Base-by-base conservation (phyloP, 2,113 vertebrate species). In the Festucalex cinctus region DNA sequence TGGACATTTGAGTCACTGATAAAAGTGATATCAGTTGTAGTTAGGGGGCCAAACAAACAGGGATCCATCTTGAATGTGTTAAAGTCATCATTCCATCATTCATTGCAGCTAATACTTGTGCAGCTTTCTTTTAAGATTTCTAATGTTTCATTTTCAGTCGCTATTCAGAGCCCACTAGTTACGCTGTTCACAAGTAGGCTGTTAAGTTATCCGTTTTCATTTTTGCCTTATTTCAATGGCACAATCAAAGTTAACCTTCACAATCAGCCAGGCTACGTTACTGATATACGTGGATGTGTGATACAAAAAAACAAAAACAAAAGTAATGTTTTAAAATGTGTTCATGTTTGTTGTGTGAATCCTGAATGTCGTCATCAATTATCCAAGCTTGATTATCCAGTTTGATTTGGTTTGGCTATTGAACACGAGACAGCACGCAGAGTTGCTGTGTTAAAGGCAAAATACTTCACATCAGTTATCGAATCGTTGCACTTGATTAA, bases 171-270 rank as follows among this genome's bases (percentile, higher is more conserved):
- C 14, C 24, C 54, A 9, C 16, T 13, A 32, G 5, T 57, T 17
- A 26, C 26, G 26, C 17, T n/a, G 32, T 20, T 58, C 13, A 58
- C 22, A 14, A 59, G 28, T 63, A 49, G 49, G 16, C 41, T 67
- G 65, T 68, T 43, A 61, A 37, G 20, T 39, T 71, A 46, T 1
- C 10, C 20, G 1, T 20, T 69, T 70, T 75, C 28, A 64, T 75
- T 35, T 74, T 73, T 69, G 74, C 76, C 74, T 85, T 81, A 72
- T 75, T 71, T 63, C 43, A 2, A 69, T 67, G 61, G 43, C 66
- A 72, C 32, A 67, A 32, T 61, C 12, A n/a, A 60, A 37, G 17
- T 9, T 39, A 20, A n/a, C 35, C 35, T 39, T 60, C 26, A 59
- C 6, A 63, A 28, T 74, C 63, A 9, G 26, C 53, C 10, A 7